Evolutionary conservation across 2,888 invertebrate species (phyloP).

Genomic region (Tiphia femorata): DNA sequence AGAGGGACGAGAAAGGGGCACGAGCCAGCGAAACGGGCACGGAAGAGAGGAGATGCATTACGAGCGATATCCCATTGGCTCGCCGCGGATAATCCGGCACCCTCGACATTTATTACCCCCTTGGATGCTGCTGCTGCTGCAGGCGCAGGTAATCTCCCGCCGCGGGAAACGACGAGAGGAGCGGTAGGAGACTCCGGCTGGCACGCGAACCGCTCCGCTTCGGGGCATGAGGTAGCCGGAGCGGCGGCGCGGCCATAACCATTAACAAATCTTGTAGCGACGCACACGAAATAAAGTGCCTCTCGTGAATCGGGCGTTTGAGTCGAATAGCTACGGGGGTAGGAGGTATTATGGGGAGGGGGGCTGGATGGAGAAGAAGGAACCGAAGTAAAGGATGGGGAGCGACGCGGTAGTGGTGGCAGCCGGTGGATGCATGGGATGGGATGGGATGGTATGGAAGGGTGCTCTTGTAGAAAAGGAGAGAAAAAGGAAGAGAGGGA

Average conservation of each 20-base stretch:
- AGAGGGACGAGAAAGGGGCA: too few species aligned
- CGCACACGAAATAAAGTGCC: conserved; percentile 53
- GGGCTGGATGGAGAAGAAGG: conserved; percentile 21
- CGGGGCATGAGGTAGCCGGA: too few species aligned
- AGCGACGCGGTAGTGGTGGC: not conserved
- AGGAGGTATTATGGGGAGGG: conserved; percentile 14
- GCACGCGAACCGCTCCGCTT: conserved; percentile 41
- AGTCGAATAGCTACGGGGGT: conserved; percentile 48
- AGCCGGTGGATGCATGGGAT: not conserved
- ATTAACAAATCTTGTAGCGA: conserved; percentile 56
- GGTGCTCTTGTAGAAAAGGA: too few species aligned
- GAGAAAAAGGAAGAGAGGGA: not conserved
- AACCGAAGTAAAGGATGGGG: not conserved
- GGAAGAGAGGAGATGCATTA: conserved; percentile 33
- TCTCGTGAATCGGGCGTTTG: conserved; percentile 52
- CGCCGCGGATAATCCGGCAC: conserved; percentile 48
- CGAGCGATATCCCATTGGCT: conserved; percentile 40
- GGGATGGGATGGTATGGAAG: not conserved
- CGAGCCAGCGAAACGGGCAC: too few species aligned
- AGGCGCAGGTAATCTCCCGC: conserved; percentile 53
- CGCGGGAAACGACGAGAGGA: too few species aligned
- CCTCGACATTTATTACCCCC: conserved; percentile 55
- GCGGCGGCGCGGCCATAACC: conserved; percentile 39
- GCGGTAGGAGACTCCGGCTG: too few species aligned
- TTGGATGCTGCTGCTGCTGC: too few species aligned